Percentiles rank a stretch among this genome's conserved stretches.
These are phyloP conservation scores for Pachypsylla venusta DNA, from an alignment of 1,140 invertebrate genomes.

Conservation along the genomic window DNA sequence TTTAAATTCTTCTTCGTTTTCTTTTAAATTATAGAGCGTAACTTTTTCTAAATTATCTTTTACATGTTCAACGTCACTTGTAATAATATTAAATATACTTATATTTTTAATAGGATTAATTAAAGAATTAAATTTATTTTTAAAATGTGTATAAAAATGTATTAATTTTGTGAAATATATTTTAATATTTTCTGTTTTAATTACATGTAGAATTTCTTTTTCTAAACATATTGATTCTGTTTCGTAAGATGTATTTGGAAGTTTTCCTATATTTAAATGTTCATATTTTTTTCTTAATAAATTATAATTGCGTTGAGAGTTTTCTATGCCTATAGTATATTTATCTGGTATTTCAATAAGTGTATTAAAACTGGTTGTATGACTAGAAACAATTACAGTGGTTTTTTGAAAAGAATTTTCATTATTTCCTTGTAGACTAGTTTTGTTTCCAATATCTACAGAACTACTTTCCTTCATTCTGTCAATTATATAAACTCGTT, in stretches of 20 bases:
- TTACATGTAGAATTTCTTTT: not conserved
- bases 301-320: not conserved
- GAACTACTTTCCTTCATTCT: no score
- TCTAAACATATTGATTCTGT: not conserved
- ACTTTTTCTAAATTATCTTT: no score
- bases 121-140: not conserved
- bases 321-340: no score
- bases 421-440: no score
- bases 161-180: not conserved
- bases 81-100: not conserved
- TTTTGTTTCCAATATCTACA: no score
- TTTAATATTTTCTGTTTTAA: slow-evolving; percentile 2
- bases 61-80: not conserved
- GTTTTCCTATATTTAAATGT: not conserved
- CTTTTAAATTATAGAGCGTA: no score
- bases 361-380: no score
- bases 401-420: no score
- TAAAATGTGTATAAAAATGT: not conserved
- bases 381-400: no score
- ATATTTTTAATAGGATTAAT: not conserved
- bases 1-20: no score
- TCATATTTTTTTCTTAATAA: not conserved
- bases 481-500: no score
- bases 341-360: no score
- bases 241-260: not conserved